These are phyloP conservation scores for Rotaria sp. DNA, from an alignment of 2,888 invertebrate genomes.

Conservation along the genomic window DNA sequence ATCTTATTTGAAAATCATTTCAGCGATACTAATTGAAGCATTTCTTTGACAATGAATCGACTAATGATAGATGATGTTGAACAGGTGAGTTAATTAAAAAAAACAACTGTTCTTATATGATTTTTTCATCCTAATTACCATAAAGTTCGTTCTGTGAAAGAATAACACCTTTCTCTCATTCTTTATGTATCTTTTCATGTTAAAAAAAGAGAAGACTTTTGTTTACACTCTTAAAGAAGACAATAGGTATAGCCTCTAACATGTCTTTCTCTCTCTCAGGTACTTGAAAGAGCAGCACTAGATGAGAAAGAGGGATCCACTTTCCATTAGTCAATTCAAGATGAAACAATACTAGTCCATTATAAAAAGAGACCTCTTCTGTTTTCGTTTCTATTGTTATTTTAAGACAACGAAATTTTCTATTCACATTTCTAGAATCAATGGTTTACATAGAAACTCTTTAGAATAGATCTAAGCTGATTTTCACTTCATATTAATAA, in stretches of 20 bases:
- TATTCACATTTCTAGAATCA: neutral
- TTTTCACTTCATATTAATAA: no score
- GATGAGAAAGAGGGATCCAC: neutral
- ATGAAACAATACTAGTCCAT: slow-evolving; percentile 4
- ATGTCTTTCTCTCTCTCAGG: neutral
- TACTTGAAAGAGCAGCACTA: slow-evolving; percentile 21
- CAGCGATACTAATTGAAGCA: neutral
- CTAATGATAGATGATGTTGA: slow-evolving; percentile 3
- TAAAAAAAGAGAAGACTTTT: neutral
- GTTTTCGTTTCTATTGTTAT: neutral
- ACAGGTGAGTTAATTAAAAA: neutral
- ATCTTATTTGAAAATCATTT: neutral
- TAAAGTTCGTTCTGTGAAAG: neutral
- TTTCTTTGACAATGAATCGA: neutral
- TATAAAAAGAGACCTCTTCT: neutral
- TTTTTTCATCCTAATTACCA: neutral
- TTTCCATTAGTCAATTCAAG: slow-evolving; percentile 16
- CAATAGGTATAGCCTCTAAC: neutral
- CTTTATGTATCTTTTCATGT: neutral
- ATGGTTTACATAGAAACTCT: no score
- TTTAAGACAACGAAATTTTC: neutral
- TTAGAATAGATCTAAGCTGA: no score
- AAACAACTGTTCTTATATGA: neutral
- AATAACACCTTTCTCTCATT: neutral
- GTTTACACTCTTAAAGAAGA: slow-evolving; percentile 8